Percentiles rank a stretch among this genome's conserved stretches.
Conservation (phyloP, 1,140 invertebrate genomes). For the Neuroterus valhalla region DNA sequence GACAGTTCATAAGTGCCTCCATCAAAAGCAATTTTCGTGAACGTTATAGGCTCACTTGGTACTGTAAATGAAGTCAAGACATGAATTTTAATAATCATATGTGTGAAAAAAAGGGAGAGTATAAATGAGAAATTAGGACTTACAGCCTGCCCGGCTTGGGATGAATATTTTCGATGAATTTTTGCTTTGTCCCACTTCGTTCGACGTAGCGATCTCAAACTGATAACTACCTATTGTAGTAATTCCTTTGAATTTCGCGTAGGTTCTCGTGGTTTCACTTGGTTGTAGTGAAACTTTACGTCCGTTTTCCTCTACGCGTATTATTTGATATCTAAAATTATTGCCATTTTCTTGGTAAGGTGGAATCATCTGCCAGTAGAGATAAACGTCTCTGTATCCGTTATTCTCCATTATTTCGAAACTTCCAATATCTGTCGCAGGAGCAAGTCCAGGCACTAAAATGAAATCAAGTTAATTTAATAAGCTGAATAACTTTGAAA, state of each 20-base stretch:
- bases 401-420: slow-evolving; percentile 78
- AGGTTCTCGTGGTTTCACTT: slow-evolving; percentile 72
- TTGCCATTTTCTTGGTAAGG: slow-evolving; percentile 78
- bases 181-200: slow-evolving; percentile 77
- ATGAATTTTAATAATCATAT: slow-evolving; percentile 3
- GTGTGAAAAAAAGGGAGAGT: slow-evolving; percentile 30
- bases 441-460: slow-evolving; percentile 77
- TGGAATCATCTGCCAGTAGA: slow-evolving; percentile 83
- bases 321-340: slow-evolving; percentile 73
- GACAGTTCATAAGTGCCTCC: slow-evolving; percentile 82
- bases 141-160: slow-evolving; percentile 77
- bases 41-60: slow-evolving; percentile 74
- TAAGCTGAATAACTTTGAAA: slow-evolving; percentile 7
- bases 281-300: slow-evolving; percentile 57
- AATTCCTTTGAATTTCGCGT: slow-evolving; percentile 76
- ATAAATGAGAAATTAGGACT: slow-evolving; percentile 55
- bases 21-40: slow-evolving; percentile 82
- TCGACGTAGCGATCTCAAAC: slow-evolving; percentile 76
- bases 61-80: slow-evolving; percentile 58
- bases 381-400: slow-evolving; percentile 76
- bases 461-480: slow-evolving; percentile 36
- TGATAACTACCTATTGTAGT: slow-evolving; percentile 70
- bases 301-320: slow-evolving; percentile 68
- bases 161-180: slow-evolving; percentile 78
- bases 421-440: slow-evolving; percentile 79